Base-by-base conservation (phyloP, 2,797 vertebrate genomes). In the Numenius phaeopus region DNA sequence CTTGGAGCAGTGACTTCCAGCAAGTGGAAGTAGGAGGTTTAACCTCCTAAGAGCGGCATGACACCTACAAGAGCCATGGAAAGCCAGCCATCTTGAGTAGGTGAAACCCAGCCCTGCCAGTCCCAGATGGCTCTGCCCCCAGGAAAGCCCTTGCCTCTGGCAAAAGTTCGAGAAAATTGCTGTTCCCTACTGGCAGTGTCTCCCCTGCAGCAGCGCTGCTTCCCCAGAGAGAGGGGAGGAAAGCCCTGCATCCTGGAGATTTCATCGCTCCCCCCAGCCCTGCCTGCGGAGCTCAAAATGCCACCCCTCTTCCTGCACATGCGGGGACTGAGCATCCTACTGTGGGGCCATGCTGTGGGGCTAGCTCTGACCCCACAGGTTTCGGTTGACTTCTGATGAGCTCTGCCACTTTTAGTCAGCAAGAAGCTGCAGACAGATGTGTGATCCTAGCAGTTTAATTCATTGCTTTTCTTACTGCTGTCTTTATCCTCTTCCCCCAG, bases 301-400 rank as follows among this genome's bases (percentile, higher is more conserved):
- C 32, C 39, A 30, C 13, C 46, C 7, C 11, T 2, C 29, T 70
- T 76, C 49, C 49, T 65, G 42, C 49, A 55, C 34, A 5, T 16
- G 12, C 72, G 65, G 65, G 69, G 54, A 54, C 9, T 19, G 27
- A 72, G 37, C 69, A 65, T 44, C 46, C 61, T 34, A 10, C 0
- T 1, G 54, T 18, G 29, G 39, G 46, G 47, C 23, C 37, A 11
- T 37, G 34, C 54, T 55, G 50, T 0, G 0, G 72, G 61, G 46
- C 22, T 11, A 57, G 27, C 20, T 89, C 65, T 46, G 52, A 15
- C 22, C 14, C 54, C 34, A 52, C 0, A 2, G 29, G 39, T 30
- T 75, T 69, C 0, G 0, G 22, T 20, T 54, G 69, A 58, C 24
- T 87, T 67, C 52, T 55, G 52, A 19, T 19, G 50, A 23, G 14